Evolutionary conservation across 1,140 invertebrate genomes (phyloP).

Genomic region (Camponotus pennsylvanicus): DNA sequence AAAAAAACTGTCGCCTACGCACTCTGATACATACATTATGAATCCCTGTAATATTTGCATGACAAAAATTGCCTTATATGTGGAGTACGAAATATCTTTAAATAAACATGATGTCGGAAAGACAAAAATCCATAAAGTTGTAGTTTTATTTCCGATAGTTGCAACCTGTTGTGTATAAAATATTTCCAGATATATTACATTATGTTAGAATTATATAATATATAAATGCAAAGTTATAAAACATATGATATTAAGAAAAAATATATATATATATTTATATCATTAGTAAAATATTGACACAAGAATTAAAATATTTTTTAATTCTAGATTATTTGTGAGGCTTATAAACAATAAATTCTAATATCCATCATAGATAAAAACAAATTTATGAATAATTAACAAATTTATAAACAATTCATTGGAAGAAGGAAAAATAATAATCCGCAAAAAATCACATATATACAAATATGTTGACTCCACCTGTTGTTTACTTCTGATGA

Average conservation of each 20-base stretch:
- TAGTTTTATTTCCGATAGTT: constrained; percentile 1
- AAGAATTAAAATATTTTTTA: background rate
- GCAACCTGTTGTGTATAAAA: constrained; percentile 17
- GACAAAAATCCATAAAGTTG: constrained; percentile 22
- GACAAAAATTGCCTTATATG: constrained; percentile 1
- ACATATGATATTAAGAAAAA: background rate
- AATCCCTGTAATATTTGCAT: constrained; percentile 31
- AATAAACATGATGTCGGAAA: constrained; percentile 29
- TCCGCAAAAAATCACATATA: background rate
- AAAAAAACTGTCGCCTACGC: constrained; percentile 63
- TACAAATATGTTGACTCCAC: background rate
- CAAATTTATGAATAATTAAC: background rate
- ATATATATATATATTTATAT: background rate
- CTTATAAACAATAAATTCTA: background rate
- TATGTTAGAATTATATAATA: background rate
- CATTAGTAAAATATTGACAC: no score
- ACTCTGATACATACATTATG: background rate
- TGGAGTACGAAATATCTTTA: constrained; percentile 23
- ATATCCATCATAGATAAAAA: background rate
- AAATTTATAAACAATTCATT: no score
- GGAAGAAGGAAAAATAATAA: no score
- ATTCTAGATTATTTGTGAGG: background rate
- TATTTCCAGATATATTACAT: background rate
- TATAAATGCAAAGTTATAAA: no score
- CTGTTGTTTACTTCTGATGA: constrained; percentile 15